Base-by-base conservation (phyloP, 2,797 vertebrate species). In the Malacoraja senta region DNA sequence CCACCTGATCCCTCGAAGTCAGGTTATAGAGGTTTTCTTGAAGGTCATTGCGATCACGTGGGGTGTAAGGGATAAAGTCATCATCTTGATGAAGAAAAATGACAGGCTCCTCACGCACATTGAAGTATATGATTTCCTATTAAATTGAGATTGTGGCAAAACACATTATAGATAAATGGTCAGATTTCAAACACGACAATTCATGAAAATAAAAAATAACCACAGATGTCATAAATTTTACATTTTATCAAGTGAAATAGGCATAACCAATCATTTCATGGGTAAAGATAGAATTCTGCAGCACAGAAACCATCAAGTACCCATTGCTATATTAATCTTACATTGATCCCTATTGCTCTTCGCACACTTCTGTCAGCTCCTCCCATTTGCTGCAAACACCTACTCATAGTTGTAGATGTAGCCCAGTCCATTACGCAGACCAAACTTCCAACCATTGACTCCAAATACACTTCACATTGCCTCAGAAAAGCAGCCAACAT, bases 71-170 rank as follows among this genome's bases (percentile, higher is more conserved):
- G 76, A 76, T 58, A 58, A 92, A 92, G 53, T 92, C 68, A 58
- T 74, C 71, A 26, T 76, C 90, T 32, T 92, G 90, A 68, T 44
- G 71, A 76, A 92, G 68, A 71, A 92, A 74, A 92, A 76, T 72
- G 35, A 92, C 26, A 76, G 90, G 90, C 12, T 92, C 90, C 71
- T 76, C 90, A 53, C 90, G 38, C 72, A 92, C 38, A 9, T 92
- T 92, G 38, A 92, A 76, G 90, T 71, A 76, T 74, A 92, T 92
- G 24, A 92, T 92, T 92, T 92, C 90, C 71, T 86, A 29, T 74
- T 53, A n/a, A 38, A 72, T 76, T 76, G 26, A 26, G 38, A n/a
- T 8, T 68, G 32, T 88, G 63, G 83, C 53, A 58, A 76, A 38
- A 76, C 6, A 26, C 8, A 74, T 92, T 76, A 74, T 53, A 74